Conservation (phyloP, 2,113 vertebrate genomes). For the Craseonycteris thonglongyai region DNA sequence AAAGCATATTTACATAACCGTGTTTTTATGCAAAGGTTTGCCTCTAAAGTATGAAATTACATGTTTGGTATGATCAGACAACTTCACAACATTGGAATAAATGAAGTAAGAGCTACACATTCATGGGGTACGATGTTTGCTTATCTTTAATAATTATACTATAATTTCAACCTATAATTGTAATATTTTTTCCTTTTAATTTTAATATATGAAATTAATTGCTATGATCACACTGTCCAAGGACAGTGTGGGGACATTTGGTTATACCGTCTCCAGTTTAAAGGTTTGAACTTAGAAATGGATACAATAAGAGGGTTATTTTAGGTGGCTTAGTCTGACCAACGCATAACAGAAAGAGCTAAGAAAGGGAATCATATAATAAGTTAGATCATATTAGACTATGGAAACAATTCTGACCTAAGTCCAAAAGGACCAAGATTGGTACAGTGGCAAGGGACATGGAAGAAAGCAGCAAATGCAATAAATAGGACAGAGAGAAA, state of each 20-base stretch:
- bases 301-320: background rate
- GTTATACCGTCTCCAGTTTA: background rate
- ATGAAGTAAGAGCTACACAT: background rate
- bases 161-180: background rate
- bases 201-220: background rate
- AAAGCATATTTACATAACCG: background rate
- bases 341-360: background rate
- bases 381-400: background rate
- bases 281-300: slow-evolving; percentile 2
- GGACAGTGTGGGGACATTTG: background rate
- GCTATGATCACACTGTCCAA: background rate
- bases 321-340: background rate
- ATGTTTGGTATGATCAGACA: background rate
- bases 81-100: background rate
- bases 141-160: background rate
- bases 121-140: background rate
- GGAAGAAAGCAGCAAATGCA: background rate
- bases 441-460: background rate
- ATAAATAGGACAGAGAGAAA: background rate
- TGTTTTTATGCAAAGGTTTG: slow-evolving; percentile 1
- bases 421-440: background rate
- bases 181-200: background rate
- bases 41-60: background rate
- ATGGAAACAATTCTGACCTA: background rate
- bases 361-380: background rate